Evolutionary conservation across 2,888 invertebrate genomes (phyloP).

Genomic region (Ochropleura leucogaster): DNA sequence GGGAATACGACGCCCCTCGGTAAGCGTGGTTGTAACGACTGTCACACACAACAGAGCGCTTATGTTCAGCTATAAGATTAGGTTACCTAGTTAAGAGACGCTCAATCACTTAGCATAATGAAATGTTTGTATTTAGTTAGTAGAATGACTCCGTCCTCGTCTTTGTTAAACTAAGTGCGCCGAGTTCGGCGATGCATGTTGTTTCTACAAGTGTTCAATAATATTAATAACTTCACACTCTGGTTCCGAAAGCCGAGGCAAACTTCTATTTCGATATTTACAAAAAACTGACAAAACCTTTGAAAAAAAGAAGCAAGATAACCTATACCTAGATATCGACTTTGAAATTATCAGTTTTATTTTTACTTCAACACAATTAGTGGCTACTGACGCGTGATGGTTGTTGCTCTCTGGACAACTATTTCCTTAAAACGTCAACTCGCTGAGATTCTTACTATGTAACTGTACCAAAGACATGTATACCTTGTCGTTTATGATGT

Average conservation of each 20-base stretch:
- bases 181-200: not conserved
- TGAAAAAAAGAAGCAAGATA: no score
- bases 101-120: conserved; percentile 33
- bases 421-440: not conserved
- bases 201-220: conserved; percentile 5
- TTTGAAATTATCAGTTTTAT: no score
- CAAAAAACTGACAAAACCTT: no score
- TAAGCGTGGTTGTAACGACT: not conserved
- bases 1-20: not conserved
- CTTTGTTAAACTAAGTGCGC: not conserved
- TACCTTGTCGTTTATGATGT: not conserved
- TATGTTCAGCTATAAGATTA: not conserved
- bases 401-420: not conserved
- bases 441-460: not conserved
- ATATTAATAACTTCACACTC: not conserved
- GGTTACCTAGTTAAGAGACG: not conserved
- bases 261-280: no score
- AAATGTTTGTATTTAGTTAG: not conserved
- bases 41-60: not conserved
- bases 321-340: no score
- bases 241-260: not conserved
- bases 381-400: not conserved
- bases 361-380: not conserved
- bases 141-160: conserved; percentile 26
- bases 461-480: not conserved